A percentile compares a stretch with the other conserved stretches of the same genome.
These are phyloP conservation scores for Cantharis lateralis DNA, from an alignment of 2,888 invertebrate species.

Conservation along the genomic window DNA sequence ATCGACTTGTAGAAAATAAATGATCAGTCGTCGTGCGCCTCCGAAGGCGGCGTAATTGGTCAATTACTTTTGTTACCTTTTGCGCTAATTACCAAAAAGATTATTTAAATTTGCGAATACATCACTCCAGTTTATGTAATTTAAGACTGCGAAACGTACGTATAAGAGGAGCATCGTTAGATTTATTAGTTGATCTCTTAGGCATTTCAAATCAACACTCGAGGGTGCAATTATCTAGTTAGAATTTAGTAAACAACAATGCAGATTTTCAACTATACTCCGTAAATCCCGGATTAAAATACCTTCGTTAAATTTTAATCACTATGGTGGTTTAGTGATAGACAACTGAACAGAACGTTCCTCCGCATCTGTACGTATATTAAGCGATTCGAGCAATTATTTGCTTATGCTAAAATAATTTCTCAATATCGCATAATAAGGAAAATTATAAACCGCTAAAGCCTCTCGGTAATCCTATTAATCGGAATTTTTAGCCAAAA, in stretches of 20 bases:
- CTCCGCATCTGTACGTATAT: not conserved
- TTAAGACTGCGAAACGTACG: not conserved
- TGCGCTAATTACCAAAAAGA: not conserved
- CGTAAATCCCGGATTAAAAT: not conserved
- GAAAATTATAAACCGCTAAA: not conserved
- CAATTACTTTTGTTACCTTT: not conserved
- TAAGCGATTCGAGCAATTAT: not conserved
- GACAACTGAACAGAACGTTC: not conserved
- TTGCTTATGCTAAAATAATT: not conserved
- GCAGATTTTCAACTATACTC: not conserved
- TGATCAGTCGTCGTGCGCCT: not conserved
- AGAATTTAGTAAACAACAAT: slow-evolving; percentile 38
- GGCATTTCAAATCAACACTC: slow-evolving; percentile 48
- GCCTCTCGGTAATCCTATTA: not conserved
- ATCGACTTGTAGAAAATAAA: not conserved
- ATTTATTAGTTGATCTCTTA: slow-evolving; percentile 31
- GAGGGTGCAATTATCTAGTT: slow-evolving; percentile 47
- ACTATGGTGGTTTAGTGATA: not conserved
- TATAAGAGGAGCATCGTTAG: not conserved
- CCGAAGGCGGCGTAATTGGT: not conserved
- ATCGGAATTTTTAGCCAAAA: not conserved
- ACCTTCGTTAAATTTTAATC: not conserved
- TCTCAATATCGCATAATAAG: not conserved
- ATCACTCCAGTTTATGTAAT: not conserved
- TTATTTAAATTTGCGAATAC: not conserved